These are phyloP conservation scores for Chelon auratus DNA, from an alignment of 2,797 vertebrate species.

Conservation along the genomic window DNA sequence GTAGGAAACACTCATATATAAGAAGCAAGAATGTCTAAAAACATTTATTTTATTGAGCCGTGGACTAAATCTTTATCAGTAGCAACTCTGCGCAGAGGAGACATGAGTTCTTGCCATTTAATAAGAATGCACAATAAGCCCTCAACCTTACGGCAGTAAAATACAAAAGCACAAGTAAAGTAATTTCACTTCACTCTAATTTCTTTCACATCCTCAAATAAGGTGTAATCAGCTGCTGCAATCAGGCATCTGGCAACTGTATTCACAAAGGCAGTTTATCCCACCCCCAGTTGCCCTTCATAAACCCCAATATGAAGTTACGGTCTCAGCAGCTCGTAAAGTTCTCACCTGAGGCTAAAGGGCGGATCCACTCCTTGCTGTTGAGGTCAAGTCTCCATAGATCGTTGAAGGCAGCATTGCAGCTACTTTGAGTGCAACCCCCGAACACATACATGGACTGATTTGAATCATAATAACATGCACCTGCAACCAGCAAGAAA, in stretches of 20 bases:
- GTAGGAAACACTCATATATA: neutral
- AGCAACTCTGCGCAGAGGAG: neutral
- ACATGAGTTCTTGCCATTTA: neutral
- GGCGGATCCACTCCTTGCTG: slow-evolving; percentile 99
- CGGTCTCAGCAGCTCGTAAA: neutral
- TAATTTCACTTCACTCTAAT: neutral
- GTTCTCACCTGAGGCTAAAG: slow-evolving; percentile 93
- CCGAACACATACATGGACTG: slow-evolving; percentile 99
- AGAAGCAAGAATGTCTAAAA: neutral
- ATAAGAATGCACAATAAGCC: slow-evolving; percentile 5
- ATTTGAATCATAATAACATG: slow-evolving; percentile 97
- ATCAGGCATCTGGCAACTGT: slow-evolving; percentile 19
- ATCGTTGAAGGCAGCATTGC: slow-evolving; percentile 99
- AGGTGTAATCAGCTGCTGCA: slow-evolving; percentile 9
- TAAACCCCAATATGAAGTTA: slow-evolving; percentile 13
- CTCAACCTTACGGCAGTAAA: neutral
- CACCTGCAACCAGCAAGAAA: slow-evolving; percentile 82
- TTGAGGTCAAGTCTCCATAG: slow-evolving; percentile 99
- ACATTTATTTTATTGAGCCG: neutral
- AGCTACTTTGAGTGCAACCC: slow-evolving; percentile 98
- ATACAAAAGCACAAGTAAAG: slow-evolving; percentile 1
- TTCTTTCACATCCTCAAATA: slow-evolving; percentile 23
- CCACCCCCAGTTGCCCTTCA: slow-evolving; percentile 30
- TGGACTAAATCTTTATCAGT: neutral
- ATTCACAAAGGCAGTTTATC: slow-evolving; percentile 17